Percentiles rank a stretch among this genome's conserved stretches.
Evolutionary conservation across 2,113 vertebrate genomes (phyloP).

Genomic region (Lucifuga dentata): DNA sequence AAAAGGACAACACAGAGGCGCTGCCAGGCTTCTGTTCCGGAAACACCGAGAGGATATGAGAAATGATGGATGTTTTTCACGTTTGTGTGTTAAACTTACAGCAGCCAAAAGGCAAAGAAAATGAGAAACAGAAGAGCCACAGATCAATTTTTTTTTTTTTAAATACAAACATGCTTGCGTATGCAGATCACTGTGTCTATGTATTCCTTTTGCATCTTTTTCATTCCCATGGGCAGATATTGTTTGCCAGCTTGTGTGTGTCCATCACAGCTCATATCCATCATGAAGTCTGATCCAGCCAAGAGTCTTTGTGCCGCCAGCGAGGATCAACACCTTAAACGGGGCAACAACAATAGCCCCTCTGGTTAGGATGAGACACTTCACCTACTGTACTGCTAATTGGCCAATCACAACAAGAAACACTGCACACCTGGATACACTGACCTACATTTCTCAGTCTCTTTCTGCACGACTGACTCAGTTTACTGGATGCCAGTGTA

Average conservation of each 20-base stretch:
- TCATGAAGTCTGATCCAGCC: conserved; percentile 9
- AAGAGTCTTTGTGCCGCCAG: conserved; percentile 24
- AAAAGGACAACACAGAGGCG: conserved; percentile 31
- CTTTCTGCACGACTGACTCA: conserved; percentile 51
- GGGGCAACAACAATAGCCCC: conserved; percentile 50
- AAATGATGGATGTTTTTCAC: neutral
- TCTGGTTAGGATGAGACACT: conserved; percentile 9
- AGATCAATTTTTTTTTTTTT: neutral
- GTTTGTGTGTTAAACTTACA: neutral
- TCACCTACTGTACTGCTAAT: conserved; percentile 49
- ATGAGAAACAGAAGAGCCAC: conserved; percentile 16
- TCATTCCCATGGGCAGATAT: neutral
- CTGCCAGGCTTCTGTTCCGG: conserved; percentile 22
- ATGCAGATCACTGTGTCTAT: neutral
- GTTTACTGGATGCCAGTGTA: conserved; percentile 26
- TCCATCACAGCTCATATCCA: neutral
- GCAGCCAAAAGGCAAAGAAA: conserved; percentile 7
- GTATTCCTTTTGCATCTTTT: neutral
- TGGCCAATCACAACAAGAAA: conserved; percentile 44
- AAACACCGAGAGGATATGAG: neutral
- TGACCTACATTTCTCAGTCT: conserved; percentile 68
- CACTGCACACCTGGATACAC: conserved; percentile 56
- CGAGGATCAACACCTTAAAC: conserved; percentile 60
- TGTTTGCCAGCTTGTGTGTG: conserved; percentile 3
- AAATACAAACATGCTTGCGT: neutral